A percentile compares a stretch with the other conserved stretches of the same genome.
Evolutionary conservation across 64 coral and sea anemone species (phyloP).

Genomic region (Stichodactyla mertensii): DNA sequence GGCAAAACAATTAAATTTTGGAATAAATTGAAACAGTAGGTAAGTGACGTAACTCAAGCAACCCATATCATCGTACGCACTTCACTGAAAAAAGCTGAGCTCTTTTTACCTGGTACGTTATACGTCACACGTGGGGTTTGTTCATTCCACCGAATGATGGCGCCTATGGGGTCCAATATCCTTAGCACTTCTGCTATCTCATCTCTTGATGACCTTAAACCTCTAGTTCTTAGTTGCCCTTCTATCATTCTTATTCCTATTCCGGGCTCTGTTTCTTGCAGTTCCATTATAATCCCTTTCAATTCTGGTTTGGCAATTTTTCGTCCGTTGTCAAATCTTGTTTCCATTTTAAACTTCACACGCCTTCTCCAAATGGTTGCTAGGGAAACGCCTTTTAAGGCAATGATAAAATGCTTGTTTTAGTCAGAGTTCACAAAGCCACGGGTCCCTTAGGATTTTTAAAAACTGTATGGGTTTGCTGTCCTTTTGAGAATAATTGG

Average conservation of each 20-base stretch:
- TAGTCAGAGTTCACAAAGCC: neutral
- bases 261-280: constrained; percentile 31
- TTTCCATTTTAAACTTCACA: constrained; percentile 1
- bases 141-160: constrained; percentile 34
- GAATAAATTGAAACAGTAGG: no score
- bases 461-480: no score
- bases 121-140: constrained; percentile 37
- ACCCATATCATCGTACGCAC: neutral
- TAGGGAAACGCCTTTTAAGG: constrained; percentile 40
- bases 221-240: neutral
- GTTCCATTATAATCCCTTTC: constrained; percentile 1
- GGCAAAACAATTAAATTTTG: neutral
- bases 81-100: neutral
- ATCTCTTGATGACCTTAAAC: constrained; percentile 26
- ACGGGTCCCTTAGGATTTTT: no score
- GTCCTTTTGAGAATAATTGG: no score
- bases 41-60: no score
- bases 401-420: neutral
- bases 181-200: constrained; percentile 32
- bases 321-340: neutral
- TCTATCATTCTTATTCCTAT: constrained; percentile 54
- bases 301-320: constrained; percentile 8
- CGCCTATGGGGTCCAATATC: constrained; percentile 40
- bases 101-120: constrained; percentile 29
- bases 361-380: constrained; percentile 48